Evolutionary conservation across 2,797 vertebrate species (phyloP).

Genomic region (Toxotes lorentzi): DNA sequence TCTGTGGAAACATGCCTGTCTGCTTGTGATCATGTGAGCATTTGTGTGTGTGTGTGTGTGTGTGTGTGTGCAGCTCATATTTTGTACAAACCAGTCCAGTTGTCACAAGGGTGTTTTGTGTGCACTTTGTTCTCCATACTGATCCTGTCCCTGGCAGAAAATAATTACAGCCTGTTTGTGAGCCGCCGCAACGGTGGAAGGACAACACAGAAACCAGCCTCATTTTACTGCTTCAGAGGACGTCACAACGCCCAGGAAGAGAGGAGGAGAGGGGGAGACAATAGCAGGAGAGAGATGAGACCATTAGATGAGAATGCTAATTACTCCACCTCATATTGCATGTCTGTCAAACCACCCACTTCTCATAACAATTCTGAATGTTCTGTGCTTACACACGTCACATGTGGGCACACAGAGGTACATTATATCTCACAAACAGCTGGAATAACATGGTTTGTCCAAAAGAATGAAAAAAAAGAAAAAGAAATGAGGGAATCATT

Average conservation of each 20-base stretch:
- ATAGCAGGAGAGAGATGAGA: constrained; percentile 70
- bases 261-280: constrained; percentile 49
- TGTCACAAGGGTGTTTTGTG: constrained; percentile 80
- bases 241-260: constrained; percentile 76
- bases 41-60: constrained; percentile 21
- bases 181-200: constrained; percentile 73
- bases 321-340: constrained; percentile 82
- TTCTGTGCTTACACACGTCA: constrained; percentile 43
- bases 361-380: constrained; percentile 72
- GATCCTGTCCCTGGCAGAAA: constrained; percentile 84
- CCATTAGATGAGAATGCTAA: constrained; percentile 82
- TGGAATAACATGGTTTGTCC: constrained; percentile 61
- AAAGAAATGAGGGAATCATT: constrained; percentile 21
- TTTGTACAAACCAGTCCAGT: constrained; percentile 78
- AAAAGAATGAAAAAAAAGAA: constrained; percentile 29
- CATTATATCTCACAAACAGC: constrained; percentile 41
- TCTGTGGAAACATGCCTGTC: constrained; percentile 49
- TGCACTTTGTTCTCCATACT: constrained; percentile 86
- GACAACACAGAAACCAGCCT: constrained; percentile 80
- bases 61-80: constrained; percentile 67
- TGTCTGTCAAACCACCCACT: constrained; percentile 80
- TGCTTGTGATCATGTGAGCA: constrained; percentile 62
- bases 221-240: constrained; percentile 84
- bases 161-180: constrained; percentile 86
- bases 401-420: constrained; percentile 15